Evolutionary conservation across 2,888 invertebrate species (phyloP).

Genomic region (Poecilobothrus nobilitatus): DNA sequence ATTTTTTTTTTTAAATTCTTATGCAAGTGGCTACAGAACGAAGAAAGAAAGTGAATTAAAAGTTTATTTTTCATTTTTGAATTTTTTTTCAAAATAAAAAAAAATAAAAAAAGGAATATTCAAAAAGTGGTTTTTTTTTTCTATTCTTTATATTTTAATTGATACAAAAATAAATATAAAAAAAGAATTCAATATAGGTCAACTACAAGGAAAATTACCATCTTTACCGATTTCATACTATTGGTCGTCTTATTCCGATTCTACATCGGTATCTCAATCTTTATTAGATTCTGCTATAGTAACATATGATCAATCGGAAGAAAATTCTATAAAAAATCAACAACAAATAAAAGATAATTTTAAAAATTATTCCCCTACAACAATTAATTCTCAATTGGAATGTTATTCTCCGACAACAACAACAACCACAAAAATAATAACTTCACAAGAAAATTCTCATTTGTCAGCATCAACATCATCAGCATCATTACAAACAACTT

Average conservation of each 20-base stretch:
- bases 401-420: not conserved
- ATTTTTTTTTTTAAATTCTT: not conserved
- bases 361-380: not conserved
- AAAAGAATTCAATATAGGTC: constrained; percentile 22
- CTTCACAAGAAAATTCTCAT: not conserved
- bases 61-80: not conserved
- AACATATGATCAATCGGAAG: not conserved
- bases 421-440: not conserved
- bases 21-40: not conserved
- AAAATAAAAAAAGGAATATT: not conserved
- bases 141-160: not conserved
- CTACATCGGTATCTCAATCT: not conserved
- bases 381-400: not conserved
- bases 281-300: not conserved
- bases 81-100: not conserved
- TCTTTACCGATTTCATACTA: not conserved
- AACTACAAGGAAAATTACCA: constrained; percentile 17
- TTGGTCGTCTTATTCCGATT: not conserved
- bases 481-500: not conserved
- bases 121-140: not conserved
- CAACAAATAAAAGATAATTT: not conserved
- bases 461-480: not conserved
- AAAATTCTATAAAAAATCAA: not conserved
- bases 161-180: not conserved
- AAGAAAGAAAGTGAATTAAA: not conserved